Evolutionary conservation across 2,113 vertebrate species (phyloP), one percentile per base, ranked within the genome.

Genomic region (Lasiurus borealis): DNA sequence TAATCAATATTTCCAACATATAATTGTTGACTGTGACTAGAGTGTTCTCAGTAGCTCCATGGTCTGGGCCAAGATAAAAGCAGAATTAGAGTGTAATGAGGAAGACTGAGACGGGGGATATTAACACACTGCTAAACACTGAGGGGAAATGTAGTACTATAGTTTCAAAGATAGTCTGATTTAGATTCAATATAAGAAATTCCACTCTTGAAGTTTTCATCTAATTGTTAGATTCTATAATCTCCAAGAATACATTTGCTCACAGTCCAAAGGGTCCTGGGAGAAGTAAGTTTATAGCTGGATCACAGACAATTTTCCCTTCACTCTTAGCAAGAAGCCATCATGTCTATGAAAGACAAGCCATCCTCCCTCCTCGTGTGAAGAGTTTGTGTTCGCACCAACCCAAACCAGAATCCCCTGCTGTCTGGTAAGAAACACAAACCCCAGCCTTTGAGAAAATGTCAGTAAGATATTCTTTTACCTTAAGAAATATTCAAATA

Each of bases 401-500:
- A 59, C 31, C 5, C 66, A 71, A 8, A 8, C 25, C 19, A 31
- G 50, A 96, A 75, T 57, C 6, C 29, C 15, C 21, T 21, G 19
- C 1, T 52, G 10, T 48, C 80, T 88, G 52, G 44, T 68, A 9
- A 91, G 27, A 77, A 91, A 69, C 64, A 52, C 19, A 92, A 87
- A 77, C 64, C 36, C 15, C 52, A 54, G 31, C 5, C 71, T 83
- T 86, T 48, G 29, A 48, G 48, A 89, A 76, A 94, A 72, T 48
- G 76, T 18, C 10, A 13, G 19, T 36, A 40, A 59, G 57, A 81
- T 88, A 18, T 6, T 29, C 29, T 73, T 77, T 86, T n/a, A 57
- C 34, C n/a, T 88, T 85, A 46, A 46, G 89, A 91, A 93, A 91
- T 76, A 76, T 50, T 95, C 64, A 48, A 68, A 82, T 5, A 66